Evolutionary conservation across 2,113 vertebrate species (phyloP), one percentile per base, ranked within the genome.

Genomic region (Irena cyanogastra): DNA sequence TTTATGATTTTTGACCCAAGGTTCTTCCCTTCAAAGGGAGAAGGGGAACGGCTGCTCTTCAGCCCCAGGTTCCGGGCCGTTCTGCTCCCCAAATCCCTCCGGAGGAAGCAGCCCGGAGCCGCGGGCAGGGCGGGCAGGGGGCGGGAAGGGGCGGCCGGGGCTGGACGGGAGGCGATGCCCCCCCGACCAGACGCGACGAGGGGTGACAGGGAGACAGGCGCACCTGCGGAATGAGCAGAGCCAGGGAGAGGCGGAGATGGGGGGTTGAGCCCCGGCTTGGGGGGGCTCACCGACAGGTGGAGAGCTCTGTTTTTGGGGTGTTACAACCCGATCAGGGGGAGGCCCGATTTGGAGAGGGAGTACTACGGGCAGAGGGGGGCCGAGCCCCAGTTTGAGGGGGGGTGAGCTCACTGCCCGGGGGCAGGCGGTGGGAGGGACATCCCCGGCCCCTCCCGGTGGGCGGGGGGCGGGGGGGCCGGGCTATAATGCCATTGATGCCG

Each of bases 401-500:
- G 28, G 18, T 54, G 79, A 78, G 66, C 52, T 59, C 39, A 41
- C 18, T 33, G 57, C 57, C 71, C 64, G 49, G 78, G 70, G 90
- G 64, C 70, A 61, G 83, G 77, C 33, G 21, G 50, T 57, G 74
- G 95, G 95, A 77, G 95, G 90, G 52, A 76, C 71, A 59, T 37
- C 28, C 33, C 23, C 10, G 17, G 31, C 14, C 50, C 63, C 83
- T 30, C 72, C 96, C 64, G 72, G 44, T 82, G 94, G 97, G 74
- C 78, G 87, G 96, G 89, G 92, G 96, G 65, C 78, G 85, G 96
- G 87, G 69, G 94, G 76, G 80, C 28, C 64, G 88, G 66, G 63
- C 94, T 96, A 95, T 95, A 95, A 89, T 95, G 97, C 92, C 80
- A 52, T 86, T 78, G 96, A 93, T 93, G 69, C 85, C 93, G 95